Percentiles rank a stretch among this genome's conserved stretches.
Conservation (phyloP, 2,888 invertebrate genomes). For the Lepetodrilus schrolli region DNA sequence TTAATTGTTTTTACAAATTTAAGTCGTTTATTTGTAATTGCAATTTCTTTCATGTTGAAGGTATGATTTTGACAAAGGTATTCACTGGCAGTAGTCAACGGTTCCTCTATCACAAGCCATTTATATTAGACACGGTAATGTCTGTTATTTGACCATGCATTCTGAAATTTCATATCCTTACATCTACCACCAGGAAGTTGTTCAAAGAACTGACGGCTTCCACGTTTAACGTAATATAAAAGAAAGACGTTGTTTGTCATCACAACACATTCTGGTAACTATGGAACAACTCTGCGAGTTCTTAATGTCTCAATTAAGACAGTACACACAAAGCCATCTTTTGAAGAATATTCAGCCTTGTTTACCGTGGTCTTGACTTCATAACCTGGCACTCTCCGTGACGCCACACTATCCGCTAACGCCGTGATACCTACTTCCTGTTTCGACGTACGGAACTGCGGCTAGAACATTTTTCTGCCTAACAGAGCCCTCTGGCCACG, state of each 20-base stretch:
- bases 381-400: background rate
- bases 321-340: background rate
- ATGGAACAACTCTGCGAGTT: background rate
- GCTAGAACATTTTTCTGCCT: background rate
- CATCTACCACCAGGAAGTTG: background rate
- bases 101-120: no score
- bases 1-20: no score
- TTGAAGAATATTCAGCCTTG: slow-evolving; percentile 15
- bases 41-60: no score
- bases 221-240: background rate
- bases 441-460: slow-evolving; percentile 7
- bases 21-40: no score
- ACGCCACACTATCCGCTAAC: slow-evolving; percentile 7
- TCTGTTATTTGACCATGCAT: no score
- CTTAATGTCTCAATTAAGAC: slow-evolving; percentile 12
- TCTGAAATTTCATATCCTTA: no score
- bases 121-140: no score
- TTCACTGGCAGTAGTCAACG: no score
- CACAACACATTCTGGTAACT: background rate
- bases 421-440: slow-evolving; percentile 11
- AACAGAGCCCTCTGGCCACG: background rate
- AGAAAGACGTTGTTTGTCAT: no score
- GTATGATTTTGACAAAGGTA: no score
- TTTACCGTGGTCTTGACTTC: background rate
- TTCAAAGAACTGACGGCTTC: background rate